Evolutionary conservation across 1,140 invertebrate genomes (phyloP), one percentile per base, ranked within the genome.

Genomic region (Saccostrea cuccullata): DNA sequence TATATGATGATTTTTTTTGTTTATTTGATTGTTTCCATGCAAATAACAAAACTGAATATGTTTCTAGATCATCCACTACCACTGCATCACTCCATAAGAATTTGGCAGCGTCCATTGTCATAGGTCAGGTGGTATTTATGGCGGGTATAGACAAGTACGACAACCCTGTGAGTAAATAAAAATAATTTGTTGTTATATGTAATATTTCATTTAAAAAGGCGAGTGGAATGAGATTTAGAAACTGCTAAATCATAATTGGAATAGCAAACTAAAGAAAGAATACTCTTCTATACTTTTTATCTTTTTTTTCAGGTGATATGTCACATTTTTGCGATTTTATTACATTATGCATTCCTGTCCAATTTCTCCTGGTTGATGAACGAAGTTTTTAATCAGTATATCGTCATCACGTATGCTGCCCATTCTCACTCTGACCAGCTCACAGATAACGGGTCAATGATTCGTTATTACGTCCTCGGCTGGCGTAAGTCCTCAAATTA

Each of bases 361-460:
- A 94, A 94, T 11, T 96, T 95, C 90, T 94, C 94, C 23, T 96
- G 96, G 96, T 90, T 96, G 84, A 96, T 95, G 94, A 95, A 95
- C 88, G 95, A 95, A 90, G 94, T 94, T 1, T 95, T 95, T 87
- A 95, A 95, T 89, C 88, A 95, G 55, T 95, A 95, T 90, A 95
- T 95, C 77, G 91, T 94, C 64, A 95, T 95, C n/a, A 95, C 95
- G n/a, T 95, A 95, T 89, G 93, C 95, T 13, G 94, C 94, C 30
- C 95, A 95, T 90, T 91, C 93, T 8, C 92, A 94, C 67, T 90
- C 90, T 47, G 93, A n/a, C n/a, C 70, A 77, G 70, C 88, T 92
- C 30, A 93, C 91, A 13, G 94, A 95, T 70, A 92, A 92, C 3
- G 93, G 94, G 15, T 94, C 93, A 40, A 90, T 94, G 89, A 87